phyloP scores from a whole-genome alignment of 2,797 vertebrate genomes.

The Danio albolineatus region DNA sequence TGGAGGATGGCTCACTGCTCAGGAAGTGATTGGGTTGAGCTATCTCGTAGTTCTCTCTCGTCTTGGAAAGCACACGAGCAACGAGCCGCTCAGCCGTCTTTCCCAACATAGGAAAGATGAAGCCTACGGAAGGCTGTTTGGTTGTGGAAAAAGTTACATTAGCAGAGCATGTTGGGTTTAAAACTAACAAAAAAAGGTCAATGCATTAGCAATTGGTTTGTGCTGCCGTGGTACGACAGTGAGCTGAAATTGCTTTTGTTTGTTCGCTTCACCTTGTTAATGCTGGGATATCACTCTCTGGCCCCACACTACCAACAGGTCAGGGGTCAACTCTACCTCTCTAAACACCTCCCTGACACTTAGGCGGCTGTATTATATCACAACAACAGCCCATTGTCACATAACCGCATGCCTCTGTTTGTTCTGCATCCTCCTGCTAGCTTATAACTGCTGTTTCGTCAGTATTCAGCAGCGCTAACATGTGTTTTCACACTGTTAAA shows the following conservation, averaged over 20 bases:
- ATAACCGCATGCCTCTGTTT: constrained; percentile 23
- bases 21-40: constrained; percentile 63
- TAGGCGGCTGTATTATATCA: constrained; percentile 35
- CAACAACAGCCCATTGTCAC: not conserved
- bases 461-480: constrained; percentile 43
- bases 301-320: constrained; percentile 38
- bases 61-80: constrained; percentile 51
- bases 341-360: constrained; percentile 41
- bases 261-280: constrained; percentile 48
- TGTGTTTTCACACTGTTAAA: constrained; percentile 53
- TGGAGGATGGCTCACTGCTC: constrained; percentile 73
- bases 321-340: constrained; percentile 51
- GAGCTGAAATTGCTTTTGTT: constrained; percentile 49
- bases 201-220: constrained; percentile 15
- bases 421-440: constrained; percentile 17
- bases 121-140: constrained; percentile 20
- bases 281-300: constrained; percentile 29
- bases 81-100: constrained; percentile 32
- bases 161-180: constrained; percentile 16
- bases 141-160: constrained; percentile 46
- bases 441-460: constrained; percentile 16
- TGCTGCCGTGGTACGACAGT: constrained; percentile 2
- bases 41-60: constrained; percentile 54
- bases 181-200: constrained; percentile 56
- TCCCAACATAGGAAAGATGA: constrained; percentile 9